phyloP scores from a whole-genome alignment of 2,113 vertebrate species.

The Halichoerus grypus region DNA sequence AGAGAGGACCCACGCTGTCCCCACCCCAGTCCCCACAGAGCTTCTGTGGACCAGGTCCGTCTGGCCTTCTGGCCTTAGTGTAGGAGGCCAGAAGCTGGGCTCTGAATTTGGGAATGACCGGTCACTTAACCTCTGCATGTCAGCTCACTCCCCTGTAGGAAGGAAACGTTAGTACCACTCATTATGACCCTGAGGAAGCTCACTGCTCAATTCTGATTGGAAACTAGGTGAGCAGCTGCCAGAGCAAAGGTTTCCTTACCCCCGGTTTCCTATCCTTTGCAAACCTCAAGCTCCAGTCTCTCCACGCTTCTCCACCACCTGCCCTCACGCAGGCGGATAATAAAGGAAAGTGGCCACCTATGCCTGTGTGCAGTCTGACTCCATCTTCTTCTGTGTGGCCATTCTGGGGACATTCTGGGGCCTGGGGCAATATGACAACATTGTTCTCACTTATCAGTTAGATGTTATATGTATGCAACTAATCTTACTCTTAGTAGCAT shows the following conservation, averaged over 20 bases:
- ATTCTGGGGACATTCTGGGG: neutral
- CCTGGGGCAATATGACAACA: neutral
- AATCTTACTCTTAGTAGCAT: neutral
- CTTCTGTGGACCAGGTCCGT: neutral
- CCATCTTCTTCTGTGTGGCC: neutral
- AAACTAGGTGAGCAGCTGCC: conserved; percentile 53
- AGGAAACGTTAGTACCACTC: neutral
- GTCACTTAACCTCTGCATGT: neutral
- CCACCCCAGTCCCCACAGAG: neutral
- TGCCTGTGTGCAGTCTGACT: neutral
- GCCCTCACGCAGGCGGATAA: neutral
- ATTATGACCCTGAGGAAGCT: conserved; percentile 7
- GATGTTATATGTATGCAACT: neutral
- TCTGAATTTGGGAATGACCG: conserved; percentile 16
- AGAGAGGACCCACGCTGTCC: neutral
- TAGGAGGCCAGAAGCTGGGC: neutral
- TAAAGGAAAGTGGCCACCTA: neutral
- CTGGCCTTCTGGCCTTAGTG: conserved; percentile 21
- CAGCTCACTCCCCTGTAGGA: neutral
- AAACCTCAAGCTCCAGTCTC: neutral
- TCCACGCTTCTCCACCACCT: neutral
- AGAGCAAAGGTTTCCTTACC: neutral
- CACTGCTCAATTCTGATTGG: neutral
- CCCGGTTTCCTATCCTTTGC: neutral
- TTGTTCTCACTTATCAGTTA: neutral